Conservation (phyloP, 2,888 invertebrate species). For the Elysia crispata region DNA sequence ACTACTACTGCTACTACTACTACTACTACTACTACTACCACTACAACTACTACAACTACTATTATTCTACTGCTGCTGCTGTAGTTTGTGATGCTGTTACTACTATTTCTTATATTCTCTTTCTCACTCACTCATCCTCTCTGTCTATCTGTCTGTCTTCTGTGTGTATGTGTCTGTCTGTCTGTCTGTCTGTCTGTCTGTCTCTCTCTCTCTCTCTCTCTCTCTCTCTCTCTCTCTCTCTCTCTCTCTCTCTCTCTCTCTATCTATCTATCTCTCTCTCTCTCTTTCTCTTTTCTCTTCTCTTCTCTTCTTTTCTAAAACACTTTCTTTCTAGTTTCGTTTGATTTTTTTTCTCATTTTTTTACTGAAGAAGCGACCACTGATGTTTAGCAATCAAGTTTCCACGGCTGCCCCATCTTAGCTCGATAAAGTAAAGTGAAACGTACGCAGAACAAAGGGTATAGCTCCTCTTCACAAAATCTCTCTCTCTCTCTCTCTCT, state of each 20-base stretch:
- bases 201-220: constrained; percentile 25
- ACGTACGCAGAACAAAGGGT: too few relatives aligned
- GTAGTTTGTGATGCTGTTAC: not conserved
- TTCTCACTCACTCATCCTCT: not conserved
- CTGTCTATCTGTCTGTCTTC: not conserved
- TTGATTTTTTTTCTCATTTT: too few relatives aligned
- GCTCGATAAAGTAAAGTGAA: too few relatives aligned
- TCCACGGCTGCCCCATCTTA: too few relatives aligned
- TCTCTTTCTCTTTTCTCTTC: constrained; percentile 7
- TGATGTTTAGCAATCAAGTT: too few relatives aligned
- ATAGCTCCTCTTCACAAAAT: too few relatives aligned
- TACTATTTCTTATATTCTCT: not conserved
- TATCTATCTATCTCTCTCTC: constrained; percentile 22
- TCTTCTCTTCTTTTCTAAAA: not conserved
- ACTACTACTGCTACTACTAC: constrained; percentile 29
- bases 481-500: constrained; percentile 30
- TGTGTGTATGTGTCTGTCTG: constrained; percentile 16
- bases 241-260: constrained; percentile 16
- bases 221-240: constrained; percentile 22
- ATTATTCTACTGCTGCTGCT: constrained; percentile 5
- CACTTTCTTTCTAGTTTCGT: too few relatives aligned
- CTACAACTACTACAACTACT: constrained; percentile 29
- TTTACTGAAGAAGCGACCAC: too few relatives aligned
- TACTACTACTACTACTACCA: constrained; percentile 20
- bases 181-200: constrained; percentile 16